Base-by-base conservation (phyloP, 2,888 invertebrate genomes). In the Tanypteryx hageni region DNA sequence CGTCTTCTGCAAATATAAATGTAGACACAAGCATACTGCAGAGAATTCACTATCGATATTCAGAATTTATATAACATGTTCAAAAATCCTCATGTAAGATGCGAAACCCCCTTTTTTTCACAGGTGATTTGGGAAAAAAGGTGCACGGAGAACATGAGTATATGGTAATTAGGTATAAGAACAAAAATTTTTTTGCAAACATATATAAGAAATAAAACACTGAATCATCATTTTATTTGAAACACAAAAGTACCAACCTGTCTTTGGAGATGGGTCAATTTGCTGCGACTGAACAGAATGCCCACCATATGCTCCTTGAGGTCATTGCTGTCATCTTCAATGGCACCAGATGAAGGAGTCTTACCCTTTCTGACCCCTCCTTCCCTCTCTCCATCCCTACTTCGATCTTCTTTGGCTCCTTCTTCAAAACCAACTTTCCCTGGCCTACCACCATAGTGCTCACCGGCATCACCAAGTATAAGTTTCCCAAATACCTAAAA, bases 251-350 rank as follows among this genome's bases (percentile, higher is more conserved):
- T 57, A 93, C 95, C 94, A 92, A 98, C 98, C 96, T 98, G 98
- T 95, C 98, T 98, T 95, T 99, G 99, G 92, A 99, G 96, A 94
- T 98, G 98, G 0, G 99, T 99, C 56, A 99, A 95, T 95, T 99
- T 99, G 94, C 98, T 98, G 91, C 99, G 97, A 92, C 98, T 98
- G 95, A 99, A 99, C 86, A 99, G 96, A 94, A 99, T 99, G 93
- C 99, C 99, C 84, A 99, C 99, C 96, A 99, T 98, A 94, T 99
- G 99, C 94, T 99, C 99, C 83, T 99, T 97, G 11, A 99, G 95
- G 94, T 98, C 98, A 89, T 97, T 96, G 56, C 96, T 96, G 93
- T 95, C 96, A 94, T 94, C 96, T 18, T 92, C 92, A 13, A 76
- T 76, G 44, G 89, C 89, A 56, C 89, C 68, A 68, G 89, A 22